Evolutionary conservation across 2,797 vertebrate species (phyloP), one percentile per base, ranked within the genome.

Genomic region (Mus caroli): DNA sequence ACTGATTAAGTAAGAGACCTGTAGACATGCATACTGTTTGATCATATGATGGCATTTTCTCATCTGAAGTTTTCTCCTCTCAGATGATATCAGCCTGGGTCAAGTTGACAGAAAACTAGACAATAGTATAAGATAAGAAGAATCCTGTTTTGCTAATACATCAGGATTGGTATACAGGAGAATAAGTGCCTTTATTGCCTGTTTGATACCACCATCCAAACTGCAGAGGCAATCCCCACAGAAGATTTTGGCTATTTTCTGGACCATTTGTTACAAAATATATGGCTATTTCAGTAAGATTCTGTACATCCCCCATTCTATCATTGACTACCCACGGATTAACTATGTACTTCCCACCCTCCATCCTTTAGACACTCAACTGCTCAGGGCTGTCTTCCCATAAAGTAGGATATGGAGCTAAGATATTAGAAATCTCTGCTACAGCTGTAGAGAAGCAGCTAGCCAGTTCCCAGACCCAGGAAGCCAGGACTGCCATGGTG

Each of bases 141-240:
- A 90, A 31, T 69, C 12, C 6, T 9, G 85, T 46, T 91, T 94
- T 54, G 37, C 64, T 28, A 31, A 73, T 75, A 58, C 46, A 26
- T 26, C 0, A 3, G 2, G 3, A 86, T 13, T 67, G 9, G 28
- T 58, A 93, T 26, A 83, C 28, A 26, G 43, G 77, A 73, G 0
- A 95, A 2, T n/a, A 56, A 34, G 4, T 52, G 1, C 90, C 50
- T 60, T n/a, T 94, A 97, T 92, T 99, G 99, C 99, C 99, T 99
- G 99, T 98, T 7, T 0, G 96, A 9, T 98, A 98, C 94, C 99
- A 99, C 99, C 99, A 99, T 43, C 98, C 99, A 3, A 99, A 97
- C 97, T 99, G 99, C 96, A 99, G 3, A 1, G 99, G 97, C 80
- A 99, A 98, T 14, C 99, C 99, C 99, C 99, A 99, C 1, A 99